These are phyloP conservation scores for Propithecus perrieri DNA, from an alignment of 2,797 vertebrate genomes.

Conservation along the genomic window DNA sequence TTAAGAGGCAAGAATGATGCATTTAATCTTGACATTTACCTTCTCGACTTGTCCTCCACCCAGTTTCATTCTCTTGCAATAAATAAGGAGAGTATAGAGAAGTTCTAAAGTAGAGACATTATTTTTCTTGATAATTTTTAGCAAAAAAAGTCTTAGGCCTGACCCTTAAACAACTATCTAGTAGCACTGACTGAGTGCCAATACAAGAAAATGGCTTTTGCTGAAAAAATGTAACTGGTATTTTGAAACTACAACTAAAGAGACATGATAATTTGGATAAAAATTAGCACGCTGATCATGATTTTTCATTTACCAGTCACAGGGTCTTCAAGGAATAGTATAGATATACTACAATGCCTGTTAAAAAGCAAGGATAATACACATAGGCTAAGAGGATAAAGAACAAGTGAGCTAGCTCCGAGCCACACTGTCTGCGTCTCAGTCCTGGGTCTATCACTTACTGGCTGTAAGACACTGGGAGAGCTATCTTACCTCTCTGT, in stretches of 20 bases:
- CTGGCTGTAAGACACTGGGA: not conserved
- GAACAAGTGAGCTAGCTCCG: no score
- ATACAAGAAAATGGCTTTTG: not conserved
- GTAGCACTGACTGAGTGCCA: not conserved
- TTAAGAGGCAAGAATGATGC: not conserved
- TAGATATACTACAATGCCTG: not conserved
- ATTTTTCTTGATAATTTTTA: not conserved
- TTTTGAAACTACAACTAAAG: not conserved
- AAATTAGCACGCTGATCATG: not conserved
- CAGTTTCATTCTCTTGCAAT: not conserved
- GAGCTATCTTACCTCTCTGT: not conserved
- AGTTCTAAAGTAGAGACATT: not conserved
- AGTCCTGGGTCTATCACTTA: not conserved
- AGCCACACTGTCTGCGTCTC: not conserved
- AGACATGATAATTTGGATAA: not conserved
- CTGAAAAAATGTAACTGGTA: not conserved
- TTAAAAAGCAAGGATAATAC: fast-evolving
- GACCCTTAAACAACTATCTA: not conserved
- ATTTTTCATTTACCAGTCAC: not conserved
- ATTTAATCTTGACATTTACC: not conserved
- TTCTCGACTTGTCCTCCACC: not conserved
- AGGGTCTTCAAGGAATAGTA: not conserved
- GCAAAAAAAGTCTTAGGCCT: not conserved
- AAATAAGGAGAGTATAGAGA: not conserved
- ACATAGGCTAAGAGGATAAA: not conserved